Base-by-base conservation (phyloP, 2,797 vertebrate genomes). In the Neopelma chrysocephalum region DNA sequence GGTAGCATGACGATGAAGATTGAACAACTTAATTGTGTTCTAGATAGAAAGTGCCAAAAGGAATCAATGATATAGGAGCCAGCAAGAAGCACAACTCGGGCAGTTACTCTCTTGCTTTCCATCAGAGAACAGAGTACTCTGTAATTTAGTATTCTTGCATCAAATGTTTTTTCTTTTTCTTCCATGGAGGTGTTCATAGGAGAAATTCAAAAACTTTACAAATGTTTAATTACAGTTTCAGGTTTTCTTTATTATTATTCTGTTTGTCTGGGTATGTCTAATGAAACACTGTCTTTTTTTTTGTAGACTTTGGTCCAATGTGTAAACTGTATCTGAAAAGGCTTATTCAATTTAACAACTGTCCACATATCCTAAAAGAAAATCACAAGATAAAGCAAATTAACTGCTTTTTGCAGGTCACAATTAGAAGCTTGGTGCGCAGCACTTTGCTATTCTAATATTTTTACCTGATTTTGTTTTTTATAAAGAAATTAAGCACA, bases 41-140 rank as follows among this genome's bases (percentile, higher is more conserved):
- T 66, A 70, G 92, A 79, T 94, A 82, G 94, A 92, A 95, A 93
- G 42, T 91, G 80, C 73, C 82, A 82, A 91, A 96, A 94, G 12
- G 61, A 94, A 85, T 91, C 94, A 75, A 19, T 89, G 43, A 69
- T 71, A 76, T 8, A 60, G 73, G 34, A 91, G 27, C 34, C 82
- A 87, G 53, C 77, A 78, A 94, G 61, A 79, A 82, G 43, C 50
- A 57, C 43, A 76, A 42, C 14, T 68, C 10, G 3, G 45, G 36
- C 48, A 75, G 38, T 87, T 73, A 66, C 40, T 76, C 51, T 83
- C 27, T 57, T 47, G 2, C 58, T 89, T 91, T 86, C 66, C 42
- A 51, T 45, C 45, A 68, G 31, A 75, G 32, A 73, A 29, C 10
- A 66, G 53, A 3, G 22, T 31, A 22, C 18, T 61, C 88, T 87